Conservation (phyloP, 2,888 invertebrate species). For the Bedellia somnulentella region DNA sequence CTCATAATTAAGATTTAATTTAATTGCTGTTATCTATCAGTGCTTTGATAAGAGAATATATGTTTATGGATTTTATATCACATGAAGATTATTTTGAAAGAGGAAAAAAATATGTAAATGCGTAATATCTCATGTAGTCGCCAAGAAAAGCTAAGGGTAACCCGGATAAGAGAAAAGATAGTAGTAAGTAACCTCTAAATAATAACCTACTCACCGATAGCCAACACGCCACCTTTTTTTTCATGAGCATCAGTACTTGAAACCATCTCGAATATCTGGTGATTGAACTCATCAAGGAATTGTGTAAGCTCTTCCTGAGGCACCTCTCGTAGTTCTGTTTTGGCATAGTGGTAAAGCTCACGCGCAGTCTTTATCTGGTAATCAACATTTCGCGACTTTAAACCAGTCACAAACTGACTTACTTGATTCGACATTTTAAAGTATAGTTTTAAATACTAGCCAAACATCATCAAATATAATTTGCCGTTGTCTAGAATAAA, state of each 20-base stretch:
- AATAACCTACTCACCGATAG: slow-evolving; percentile 67
- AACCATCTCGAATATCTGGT: slow-evolving; percentile 95
- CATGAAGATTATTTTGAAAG: too few species aligned
- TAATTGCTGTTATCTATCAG: too few species aligned
- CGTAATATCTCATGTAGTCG: too few species aligned
- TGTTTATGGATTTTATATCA: too few species aligned
- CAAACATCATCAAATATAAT: slow-evolving; percentile 3
- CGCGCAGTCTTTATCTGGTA: slow-evolving; percentile 82
- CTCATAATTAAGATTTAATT: too few species aligned
- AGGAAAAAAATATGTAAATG: too few species aligned
- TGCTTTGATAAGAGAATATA: too few species aligned
- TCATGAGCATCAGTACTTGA: slow-evolving; percentile 90
- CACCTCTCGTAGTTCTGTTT: slow-evolving; percentile 87
- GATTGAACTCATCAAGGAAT: slow-evolving; percentile 94
- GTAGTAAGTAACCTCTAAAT: background rate
- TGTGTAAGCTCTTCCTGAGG: slow-evolving; percentile 86
- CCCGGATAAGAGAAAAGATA: background rate
- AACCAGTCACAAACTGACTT: slow-evolving; percentile 79
- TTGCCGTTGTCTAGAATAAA: too few species aligned
- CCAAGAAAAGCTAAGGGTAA: too few species aligned
- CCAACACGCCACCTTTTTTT: slow-evolving; percentile 93
- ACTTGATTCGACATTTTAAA: slow-evolving; percentile 59
- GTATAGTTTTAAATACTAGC: slow-evolving; percentile 13
- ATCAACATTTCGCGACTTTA: slow-evolving; percentile 88
- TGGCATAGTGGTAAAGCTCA: slow-evolving; percentile 87